Percentiles rank a stretch among this genome's conserved stretches.
phyloP scores from a whole-genome alignment of 1,140 invertebrate species.

The Teleopsis dalmanni region DNA sequence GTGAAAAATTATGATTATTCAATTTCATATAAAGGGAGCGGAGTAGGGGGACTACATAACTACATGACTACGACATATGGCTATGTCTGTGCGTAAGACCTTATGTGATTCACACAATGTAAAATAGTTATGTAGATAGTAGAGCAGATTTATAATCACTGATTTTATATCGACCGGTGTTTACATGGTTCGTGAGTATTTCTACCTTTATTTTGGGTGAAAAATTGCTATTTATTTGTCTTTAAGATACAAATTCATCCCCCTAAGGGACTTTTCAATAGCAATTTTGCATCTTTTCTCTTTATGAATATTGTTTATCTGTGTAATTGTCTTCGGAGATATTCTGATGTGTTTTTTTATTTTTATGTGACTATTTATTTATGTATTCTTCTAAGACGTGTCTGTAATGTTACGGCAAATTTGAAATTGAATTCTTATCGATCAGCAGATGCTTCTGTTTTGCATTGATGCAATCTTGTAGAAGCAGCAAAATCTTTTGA shows the following conservation, averaged over 20 bases:
- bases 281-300: not conserved
- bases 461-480: not conserved
- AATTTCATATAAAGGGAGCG: no score
- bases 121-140: no score
- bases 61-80: no score
- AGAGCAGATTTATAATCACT: no score
- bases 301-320: not conserved
- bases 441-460: no score
- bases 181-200: not conserved
- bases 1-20: no score
- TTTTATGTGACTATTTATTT: not conserved
- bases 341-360: not conserved
- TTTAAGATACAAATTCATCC: not conserved
- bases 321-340: not conserved
- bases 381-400: not conserved
- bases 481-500: no score
- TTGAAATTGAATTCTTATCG: not conserved
- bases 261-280: slow-evolving; percentile 7
- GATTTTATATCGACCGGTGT: not conserved
- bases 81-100: no score
- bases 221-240: slow-evolving; percentile 9
- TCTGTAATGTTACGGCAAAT: not conserved
- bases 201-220: slow-evolving; percentile 4
- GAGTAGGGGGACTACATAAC: no score
- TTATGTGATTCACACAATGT: no score